phyloP scores from a whole-genome alignment of 2,113 vertebrate genomes.

The Austrofundulus limnaeus region DNA sequence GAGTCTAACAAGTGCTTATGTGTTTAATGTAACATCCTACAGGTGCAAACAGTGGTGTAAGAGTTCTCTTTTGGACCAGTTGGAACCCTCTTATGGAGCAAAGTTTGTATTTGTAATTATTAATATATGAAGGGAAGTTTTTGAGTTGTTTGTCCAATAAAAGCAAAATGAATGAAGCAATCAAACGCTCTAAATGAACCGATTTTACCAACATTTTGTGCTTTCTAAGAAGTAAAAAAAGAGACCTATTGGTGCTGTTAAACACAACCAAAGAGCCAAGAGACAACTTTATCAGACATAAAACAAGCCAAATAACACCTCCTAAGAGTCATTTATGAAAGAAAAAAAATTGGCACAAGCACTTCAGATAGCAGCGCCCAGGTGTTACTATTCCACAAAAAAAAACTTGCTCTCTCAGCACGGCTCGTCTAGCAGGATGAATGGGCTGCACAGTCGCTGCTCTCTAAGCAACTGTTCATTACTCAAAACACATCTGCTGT shows the following conservation, averaged over 20 bases:
- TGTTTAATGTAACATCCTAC: too few species aligned
- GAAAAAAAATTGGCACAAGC: slow-evolving; percentile 7
- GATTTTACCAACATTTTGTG: not conserved
- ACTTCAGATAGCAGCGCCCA: not conserved
- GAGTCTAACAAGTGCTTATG: too few species aligned
- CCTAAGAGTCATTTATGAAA: not conserved
- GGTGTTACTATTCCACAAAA: slow-evolving; percentile 17
- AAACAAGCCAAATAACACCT: not conserved
- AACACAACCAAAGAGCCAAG: not conserved
- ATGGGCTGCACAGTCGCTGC: slow-evolving; percentile 49
- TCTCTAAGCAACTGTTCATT: slow-evolving; percentile 52
- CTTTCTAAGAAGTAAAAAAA: slow-evolving; percentile 7
- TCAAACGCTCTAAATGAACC: too few species aligned
- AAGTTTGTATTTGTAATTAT: not conserved
- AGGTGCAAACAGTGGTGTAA: too few species aligned
- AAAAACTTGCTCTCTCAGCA: slow-evolving; percentile 55
- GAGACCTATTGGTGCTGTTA: not conserved
- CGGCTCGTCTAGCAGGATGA: slow-evolving; percentile 44
- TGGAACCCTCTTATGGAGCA: not conserved
- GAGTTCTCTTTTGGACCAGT: not conserved
- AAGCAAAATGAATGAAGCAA: not conserved
- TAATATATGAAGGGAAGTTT: not conserved
- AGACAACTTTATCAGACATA: slow-evolving; percentile 20
- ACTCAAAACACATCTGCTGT: slow-evolving; percentile 57
- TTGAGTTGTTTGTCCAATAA: too few species aligned